Base-by-base conservation (phyloP, 2,888 invertebrate genomes). In the Creontiades dilutus region DNA sequence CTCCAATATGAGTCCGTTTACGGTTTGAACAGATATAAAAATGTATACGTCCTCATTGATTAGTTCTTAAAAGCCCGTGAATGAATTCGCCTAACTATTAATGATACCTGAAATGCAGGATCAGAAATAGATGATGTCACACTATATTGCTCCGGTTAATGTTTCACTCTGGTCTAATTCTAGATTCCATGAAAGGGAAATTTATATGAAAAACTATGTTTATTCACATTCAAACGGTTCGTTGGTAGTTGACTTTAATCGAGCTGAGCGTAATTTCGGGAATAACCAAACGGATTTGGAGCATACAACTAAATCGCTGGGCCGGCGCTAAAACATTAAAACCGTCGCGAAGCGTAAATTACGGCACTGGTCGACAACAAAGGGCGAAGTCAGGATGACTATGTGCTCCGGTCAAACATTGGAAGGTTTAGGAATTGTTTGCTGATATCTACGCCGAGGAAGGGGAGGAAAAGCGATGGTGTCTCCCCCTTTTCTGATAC, bases 391-490 rank as follows among this genome's bases (percentile, higher is more conserved):
- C 68, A 12, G 19, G 68, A 19, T 23, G 68, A 27, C 68, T 68
- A 23, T 68, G 68, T 68, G 68, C 68, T 68, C 68, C 68, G 27
- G 23, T 68, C 68, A 68, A 68, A 68, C 68, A 68, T 68, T 68
- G 68, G 68, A 68, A 68, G 68, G 68, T 68, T 68, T 68, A 68
- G 68, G 68, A 23, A 68, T 68, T 68, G 68, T 68, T 68, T 68
- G 68, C 68, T 4, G 68, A 68, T 68, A 23, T 68, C 68, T 68
- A 68, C 68, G 12, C 68, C 5, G 68, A 23, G 68, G 68, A 13
- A 68, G n/a, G 68, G 68, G 68, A n/a, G 57, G 13, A 68, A 68
- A 68, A 68, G 68, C 68, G 68, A 68, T 68, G 68, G 68, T 68
- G 68, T 68, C 68, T 23, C 23, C 27, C 68, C 68, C 19, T 68